phyloP scores from a whole-genome alignment of 2,888 invertebrate species.

The Lasioglossum malachurum region DNA sequence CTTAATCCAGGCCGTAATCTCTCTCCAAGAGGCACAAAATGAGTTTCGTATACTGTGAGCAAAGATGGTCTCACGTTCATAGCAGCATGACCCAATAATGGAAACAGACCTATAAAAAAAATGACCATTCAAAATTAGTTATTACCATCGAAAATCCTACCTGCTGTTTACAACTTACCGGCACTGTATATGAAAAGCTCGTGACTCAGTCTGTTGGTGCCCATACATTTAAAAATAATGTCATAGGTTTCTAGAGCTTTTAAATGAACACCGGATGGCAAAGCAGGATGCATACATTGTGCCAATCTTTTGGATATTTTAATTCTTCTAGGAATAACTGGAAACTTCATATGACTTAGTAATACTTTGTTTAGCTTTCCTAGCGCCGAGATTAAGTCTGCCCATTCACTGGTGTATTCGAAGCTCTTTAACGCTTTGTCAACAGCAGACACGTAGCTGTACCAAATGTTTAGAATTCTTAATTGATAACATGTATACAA shows the following conservation, averaged over 20 bases:
- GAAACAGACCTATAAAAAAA: constrained; percentile 90
- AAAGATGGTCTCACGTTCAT: constrained; percentile 95
- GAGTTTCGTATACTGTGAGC: constrained; percentile 93
- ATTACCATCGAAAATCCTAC: neutral
- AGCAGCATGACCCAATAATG: constrained; percentile 94
- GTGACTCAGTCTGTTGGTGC: constrained; percentile 91
- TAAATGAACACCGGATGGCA: constrained; percentile 96
- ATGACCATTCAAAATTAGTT: too few relatives aligned
- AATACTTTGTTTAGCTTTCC: constrained; percentile 96
- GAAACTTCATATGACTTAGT: constrained; percentile 92
- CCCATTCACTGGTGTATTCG: constrained; percentile 98
- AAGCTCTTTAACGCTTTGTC: constrained; percentile 96
- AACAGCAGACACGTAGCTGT: constrained; percentile 90
- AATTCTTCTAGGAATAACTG: constrained; percentile 93
- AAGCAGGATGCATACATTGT: constrained; percentile 96
- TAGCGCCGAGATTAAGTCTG: constrained; percentile 95
- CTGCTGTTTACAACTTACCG: constrained; percentile 84
- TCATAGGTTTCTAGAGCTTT: constrained; percentile 97
- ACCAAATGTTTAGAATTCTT: constrained; percentile 49
- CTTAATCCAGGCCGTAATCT: constrained; percentile 92
- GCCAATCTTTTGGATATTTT: constrained; percentile 96
- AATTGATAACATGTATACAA: neutral
- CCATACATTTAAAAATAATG: constrained; percentile 95
- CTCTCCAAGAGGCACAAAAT: constrained; percentile 93
- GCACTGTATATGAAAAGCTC: constrained; percentile 94